Base-by-base conservation (phyloP, 1,140 invertebrate genomes). In the Atta texana region DNA sequence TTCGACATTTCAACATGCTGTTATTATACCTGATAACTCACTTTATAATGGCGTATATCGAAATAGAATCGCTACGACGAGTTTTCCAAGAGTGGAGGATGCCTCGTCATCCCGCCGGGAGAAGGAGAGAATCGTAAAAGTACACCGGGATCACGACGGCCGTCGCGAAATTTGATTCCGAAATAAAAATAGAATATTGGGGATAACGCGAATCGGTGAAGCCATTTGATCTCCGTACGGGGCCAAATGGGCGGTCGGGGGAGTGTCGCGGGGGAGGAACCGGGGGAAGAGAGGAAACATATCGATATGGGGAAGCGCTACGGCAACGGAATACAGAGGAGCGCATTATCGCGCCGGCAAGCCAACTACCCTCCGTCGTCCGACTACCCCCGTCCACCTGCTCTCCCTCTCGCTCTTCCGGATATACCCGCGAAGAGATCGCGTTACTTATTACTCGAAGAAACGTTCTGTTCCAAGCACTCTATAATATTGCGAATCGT, bases 161-260 rank as follows among this genome's bases (percentile, higher is more conserved):
- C 86, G 87, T 61, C 89, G 89, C 82, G 92, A 94, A 95, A 95
- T 95, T 95, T 95, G 94, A 95, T 95, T 95, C 93, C 91, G 92
- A 92, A 94, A 95, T 95, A 95, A 95, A 94, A 94, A 94, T 94
- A 92, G 93, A 95, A 94, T 94, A 94, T 94, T 91, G 93, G 88
- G 93, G 90, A 94, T 95, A 95, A 95, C 93, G 94, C 93, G 94
- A 95, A 95, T 95, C 94, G 94, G 94, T 95, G 94, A 95, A 95
- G 94, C 94, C 94, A 95, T 95, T 95, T 95, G 94, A 95, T 95
- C 94, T 94, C 90, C 86, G 90, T 91, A 92, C 87, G 86, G 87
- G 87, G 86, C 87, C 75, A 88, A 92, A 91, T 88, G 91, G 91
- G 87, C 80, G 91, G 76, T 88, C 82, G 89, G 68, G 64, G 53